A percentile compares a stretch with the other conserved stretches of the same genome.
Conservation (phyloP, 2,797 vertebrate species). For the Jordanella pulchra region DNA sequence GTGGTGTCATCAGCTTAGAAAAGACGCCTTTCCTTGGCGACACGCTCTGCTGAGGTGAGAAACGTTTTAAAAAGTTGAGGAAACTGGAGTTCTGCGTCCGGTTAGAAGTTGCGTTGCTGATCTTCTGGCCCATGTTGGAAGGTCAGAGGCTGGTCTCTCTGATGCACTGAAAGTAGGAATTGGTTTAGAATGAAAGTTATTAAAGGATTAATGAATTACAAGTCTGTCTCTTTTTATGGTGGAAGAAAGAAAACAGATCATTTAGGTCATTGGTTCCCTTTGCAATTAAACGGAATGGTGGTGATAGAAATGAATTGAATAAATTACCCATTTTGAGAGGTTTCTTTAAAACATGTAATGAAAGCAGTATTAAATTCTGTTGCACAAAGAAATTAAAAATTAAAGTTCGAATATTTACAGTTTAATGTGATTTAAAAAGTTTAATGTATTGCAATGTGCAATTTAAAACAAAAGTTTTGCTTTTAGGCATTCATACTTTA, state of each 20-base stretch:
- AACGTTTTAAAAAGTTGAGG: conserved; percentile 29
- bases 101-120: conserved; percentile 39
- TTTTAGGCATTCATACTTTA: too few relatives aligned
- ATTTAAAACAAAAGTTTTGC: too few relatives aligned
- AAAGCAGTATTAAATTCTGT: background rate
- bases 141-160: conserved; percentile 66
- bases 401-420: too few relatives aligned
- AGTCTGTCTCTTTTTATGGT: background rate
- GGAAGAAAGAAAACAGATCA: background rate
- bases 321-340: too few relatives aligned
- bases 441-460: too few relatives aligned
- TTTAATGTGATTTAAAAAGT: too few relatives aligned
- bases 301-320: too few relatives aligned
- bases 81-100: conserved; percentile 23
- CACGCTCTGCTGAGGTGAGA: background rate
- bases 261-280: too few relatives aligned
- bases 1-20: conserved; percentile 47
- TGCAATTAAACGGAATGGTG: too few relatives aligned
- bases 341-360: too few relatives aligned
- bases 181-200: background rate
- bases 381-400: background rate
- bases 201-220: conserved; percentile 6
- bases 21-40: conserved; percentile 51
- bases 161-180: conserved; percentile 58
- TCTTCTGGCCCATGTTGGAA: conserved; percentile 51